Evolutionary conservation across 2,113 vertebrate species (phyloP), one percentile per base, ranked within the genome.

Genomic region (Gasterosteus aculeatus): DNA sequence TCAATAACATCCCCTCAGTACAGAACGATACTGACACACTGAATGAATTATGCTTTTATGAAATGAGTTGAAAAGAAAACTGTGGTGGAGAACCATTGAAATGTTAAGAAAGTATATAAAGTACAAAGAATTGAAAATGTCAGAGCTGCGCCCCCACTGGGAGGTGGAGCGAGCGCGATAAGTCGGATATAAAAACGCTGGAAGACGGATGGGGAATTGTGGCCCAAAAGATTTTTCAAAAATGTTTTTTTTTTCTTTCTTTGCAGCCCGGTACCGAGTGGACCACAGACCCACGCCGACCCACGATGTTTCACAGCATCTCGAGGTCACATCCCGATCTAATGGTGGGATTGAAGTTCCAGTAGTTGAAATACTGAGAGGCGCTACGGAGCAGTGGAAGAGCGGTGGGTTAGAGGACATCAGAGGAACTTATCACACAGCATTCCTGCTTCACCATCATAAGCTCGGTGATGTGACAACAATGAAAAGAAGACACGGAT

Each of bases 331-430:
- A 18, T 9, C 22, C 6, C 29, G 29, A 56, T 44, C 6, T n/a
- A 18, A 5, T 12, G 39, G 11, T 10, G 33, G 31, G 16, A 60
- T 12, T 54, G 33, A 76, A 78, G 60, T 47, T 47, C 66, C 61
- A 67, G 54, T 10, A 38, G 56, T 9, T 54, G 26, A 39, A 59
- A 74, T 41, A 42, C 38, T 18, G 64, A 49, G 47, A 59, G 54
- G 62, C 41, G 70, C n/a, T 51, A 11, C 38, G 26, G 16, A 68
- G 42, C 66, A 53, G 53, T 51, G 2, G 69, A 77, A 42, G 61
- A 42, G 76, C 44, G 73, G 35, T 38, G 74, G 60, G 70, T 68
- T 35, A 64, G 58, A 81, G 31, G 7, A 77, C 75, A 74, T 66
- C 54, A 57, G 69, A 63, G 35, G 46, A 75, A 69, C 51, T 56